Percentiles rank a stretch among this genome's conserved stretches.
phyloP scores from a whole-genome alignment of 64 coral and sea anemone species.

The Cladopsammia gracilis region DNA sequence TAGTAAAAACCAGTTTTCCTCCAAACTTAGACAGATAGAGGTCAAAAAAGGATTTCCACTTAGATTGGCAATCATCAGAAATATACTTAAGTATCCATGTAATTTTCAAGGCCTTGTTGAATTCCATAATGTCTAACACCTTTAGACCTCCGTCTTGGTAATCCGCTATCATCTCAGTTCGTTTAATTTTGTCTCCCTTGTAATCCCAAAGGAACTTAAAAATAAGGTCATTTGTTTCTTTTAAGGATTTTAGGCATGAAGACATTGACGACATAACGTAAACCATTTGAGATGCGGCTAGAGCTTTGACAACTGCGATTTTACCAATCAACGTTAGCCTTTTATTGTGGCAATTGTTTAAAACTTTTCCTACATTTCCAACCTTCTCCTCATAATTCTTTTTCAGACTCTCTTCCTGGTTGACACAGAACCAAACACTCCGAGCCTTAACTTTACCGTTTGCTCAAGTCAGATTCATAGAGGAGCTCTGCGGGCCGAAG shows the following conservation, averaged over 20 bases:
- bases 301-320: slow-evolving; percentile 27
- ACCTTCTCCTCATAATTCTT: slow-evolving; percentile 31
- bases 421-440: slow-evolving; percentile 4
- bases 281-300: slow-evolving; percentile 28
- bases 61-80: no score
- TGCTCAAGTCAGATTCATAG: slow-evolving; percentile 17
- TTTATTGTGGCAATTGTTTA: slow-evolving; percentile 29
- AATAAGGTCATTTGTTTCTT: slow-evolving; percentile 5
- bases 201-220: slow-evolving; percentile 25
- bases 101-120: no score
- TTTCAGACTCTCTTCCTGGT: background rate
- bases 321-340: slow-evolving; percentile 27
- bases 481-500: no score
- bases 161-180: no score
- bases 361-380: slow-evolving; percentile 16
- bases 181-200: slow-evolving; percentile 7
- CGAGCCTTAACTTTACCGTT: slow-evolving; percentile 16
- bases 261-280: slow-evolving; percentile 34
- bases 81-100: no score
- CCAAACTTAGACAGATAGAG: no score
- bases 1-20: no score
- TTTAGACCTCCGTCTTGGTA: no score
- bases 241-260: slow-evolving; percentile 22
- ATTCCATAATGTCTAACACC: no score
- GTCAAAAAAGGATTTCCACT: no score